Percentiles rank a stretch among this genome's conserved stretches.
Evolutionary conservation across 2,888 invertebrate species (phyloP).

Genomic region (Ametastegia equiseti): DNA sequence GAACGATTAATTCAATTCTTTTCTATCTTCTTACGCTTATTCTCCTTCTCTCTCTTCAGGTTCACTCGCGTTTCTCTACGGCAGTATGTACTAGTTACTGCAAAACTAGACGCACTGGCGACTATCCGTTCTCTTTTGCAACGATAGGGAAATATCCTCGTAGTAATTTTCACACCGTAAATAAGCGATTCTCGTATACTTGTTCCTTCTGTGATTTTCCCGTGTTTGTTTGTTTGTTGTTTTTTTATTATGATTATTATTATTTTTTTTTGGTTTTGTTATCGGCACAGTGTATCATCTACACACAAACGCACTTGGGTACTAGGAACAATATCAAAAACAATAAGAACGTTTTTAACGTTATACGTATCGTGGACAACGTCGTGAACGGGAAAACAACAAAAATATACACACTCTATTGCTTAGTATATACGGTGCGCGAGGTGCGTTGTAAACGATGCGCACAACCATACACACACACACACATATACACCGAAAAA

Average conservation of each 20-base stretch:
- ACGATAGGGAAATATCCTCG: neutral
- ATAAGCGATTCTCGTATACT: no score
- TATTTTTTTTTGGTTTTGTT: neutral
- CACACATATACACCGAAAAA: no score
- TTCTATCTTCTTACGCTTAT: neutral
- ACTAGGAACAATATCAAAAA: neutral
- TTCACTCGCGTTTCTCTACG: neutral
- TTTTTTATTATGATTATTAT: neutral
- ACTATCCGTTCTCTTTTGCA: neutral
- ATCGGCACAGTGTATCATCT: no score
- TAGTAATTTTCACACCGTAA: no score
- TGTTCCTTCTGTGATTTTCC: neutral
- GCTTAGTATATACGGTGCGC: neutral
- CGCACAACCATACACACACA: neutral
- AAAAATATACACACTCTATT: neutral
- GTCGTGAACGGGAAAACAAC: neutral
- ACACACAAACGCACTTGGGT: no score
- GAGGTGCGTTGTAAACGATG: constrained; percentile 3
- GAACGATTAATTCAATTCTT: no score
- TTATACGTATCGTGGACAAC: neutral
- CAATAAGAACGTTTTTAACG: neutral
- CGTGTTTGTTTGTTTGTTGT: neutral
- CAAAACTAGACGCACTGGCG: neutral
- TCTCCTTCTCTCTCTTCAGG: neutral
- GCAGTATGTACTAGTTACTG: neutral